A percentile compares a stretch with the other conserved stretches of the same genome.
Evolutionary conservation across 1,140 invertebrate genomes (phyloP).

Genomic region (Anadara kagoshimensis): DNA sequence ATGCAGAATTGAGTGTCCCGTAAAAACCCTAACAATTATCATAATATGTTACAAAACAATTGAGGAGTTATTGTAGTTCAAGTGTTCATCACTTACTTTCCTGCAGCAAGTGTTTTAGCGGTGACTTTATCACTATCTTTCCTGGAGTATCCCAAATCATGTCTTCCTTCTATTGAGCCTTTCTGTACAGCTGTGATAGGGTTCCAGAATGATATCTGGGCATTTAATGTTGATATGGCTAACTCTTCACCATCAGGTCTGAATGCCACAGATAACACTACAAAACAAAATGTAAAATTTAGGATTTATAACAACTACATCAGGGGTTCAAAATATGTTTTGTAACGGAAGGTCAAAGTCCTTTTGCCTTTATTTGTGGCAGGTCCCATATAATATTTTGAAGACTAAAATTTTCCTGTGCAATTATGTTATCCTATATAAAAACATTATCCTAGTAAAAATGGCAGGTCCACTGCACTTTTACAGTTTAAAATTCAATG

Average conservation of each 20-base stretch:
- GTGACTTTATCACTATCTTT: slow-evolving; percentile 90
- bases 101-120: slow-evolving; percentile 87
- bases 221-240: slow-evolving; percentile 92
- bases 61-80: too few species aligned
- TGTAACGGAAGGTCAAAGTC: too few species aligned
- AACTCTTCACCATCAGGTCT: slow-evolving; percentile 92
- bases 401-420: not conserved
- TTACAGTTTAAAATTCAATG: too few species aligned
- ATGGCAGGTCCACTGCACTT: too few species aligned
- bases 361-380: too few species aligned
- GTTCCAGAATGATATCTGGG: slow-evolving; percentile 91
- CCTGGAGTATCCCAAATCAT: slow-evolving; percentile 89
- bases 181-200: slow-evolving; percentile 81
- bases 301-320: not conserved
- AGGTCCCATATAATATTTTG: not conserved
- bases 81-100: slow-evolving; percentile 90
- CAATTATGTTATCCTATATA: too few species aligned
- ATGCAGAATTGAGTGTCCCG: too few species aligned
- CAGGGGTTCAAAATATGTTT: too few species aligned
- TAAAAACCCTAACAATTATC: too few species aligned
- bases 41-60: too few species aligned
- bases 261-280: slow-evolving; percentile 85
- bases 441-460: too few species aligned
- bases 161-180: slow-evolving; percentile 88
- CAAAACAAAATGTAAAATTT: slow-evolving; percentile 35